A percentile compares a stretch with the other conserved stretches of the same genome.
Conservation (phyloP, 1,140 invertebrate species). For the Portunus trituberculatus region DNA sequence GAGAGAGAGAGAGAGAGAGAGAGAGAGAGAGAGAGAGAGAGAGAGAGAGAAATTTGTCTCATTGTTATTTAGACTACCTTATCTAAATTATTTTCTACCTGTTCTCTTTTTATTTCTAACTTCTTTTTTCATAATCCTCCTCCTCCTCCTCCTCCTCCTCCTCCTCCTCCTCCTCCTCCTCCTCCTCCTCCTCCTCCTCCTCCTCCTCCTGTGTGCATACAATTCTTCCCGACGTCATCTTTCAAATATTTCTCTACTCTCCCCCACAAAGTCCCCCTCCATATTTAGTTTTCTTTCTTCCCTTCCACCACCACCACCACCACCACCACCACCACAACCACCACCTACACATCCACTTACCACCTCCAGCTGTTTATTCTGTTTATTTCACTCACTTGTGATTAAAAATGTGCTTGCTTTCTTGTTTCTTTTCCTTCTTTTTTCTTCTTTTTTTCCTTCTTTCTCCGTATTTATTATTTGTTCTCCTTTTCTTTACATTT, state of each 20-base stretch:
- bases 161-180: constrained; percentile 16
- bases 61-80: too few species aligned
- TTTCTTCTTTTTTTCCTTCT: too few species aligned
- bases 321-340: background rate
- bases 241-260: background rate
- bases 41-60: too few species aligned
- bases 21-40: too few species aligned
- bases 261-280: background rate
- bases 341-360: too few species aligned
- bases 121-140: background rate
- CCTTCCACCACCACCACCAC: background rate
- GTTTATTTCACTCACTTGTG: too few species aligned
- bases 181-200: background rate
- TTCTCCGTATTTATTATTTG: background rate
- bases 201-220: background rate
- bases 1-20: too few species aligned
- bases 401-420: too few species aligned
- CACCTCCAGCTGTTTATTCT: too few species aligned
- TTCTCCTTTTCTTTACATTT: background rate
- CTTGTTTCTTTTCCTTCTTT: too few species aligned
- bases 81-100: too few species aligned
- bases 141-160: background rate
- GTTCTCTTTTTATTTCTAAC: background rate
- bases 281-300: background rate
- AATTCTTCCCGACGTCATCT: background rate